A percentile compares a stretch with the other conserved stretches of the same genome.
Conservation (phyloP, 2,888 invertebrate genomes). For the Pyrrhosoma nymphula region DNA sequence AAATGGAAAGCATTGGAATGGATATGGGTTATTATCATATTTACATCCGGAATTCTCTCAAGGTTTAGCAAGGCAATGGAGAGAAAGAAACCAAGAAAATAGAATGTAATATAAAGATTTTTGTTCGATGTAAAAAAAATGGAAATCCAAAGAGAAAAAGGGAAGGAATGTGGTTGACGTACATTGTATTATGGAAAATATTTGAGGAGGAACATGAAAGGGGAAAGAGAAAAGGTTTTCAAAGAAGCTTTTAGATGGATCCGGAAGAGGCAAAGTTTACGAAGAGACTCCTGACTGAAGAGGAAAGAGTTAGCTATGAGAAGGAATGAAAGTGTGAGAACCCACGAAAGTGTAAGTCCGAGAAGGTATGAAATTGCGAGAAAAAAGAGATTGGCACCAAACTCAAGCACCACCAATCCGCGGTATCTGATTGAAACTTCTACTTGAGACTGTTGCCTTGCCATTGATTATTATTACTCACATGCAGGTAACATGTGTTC, state of each 20-base stretch:
- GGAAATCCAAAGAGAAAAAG: background rate
- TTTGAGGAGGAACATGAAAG: no score
- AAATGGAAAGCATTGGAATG: background rate
- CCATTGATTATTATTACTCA: no score
- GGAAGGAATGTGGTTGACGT: background rate
- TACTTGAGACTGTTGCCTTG: no score
- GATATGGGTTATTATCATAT: background rate
- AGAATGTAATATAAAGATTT: background rate
- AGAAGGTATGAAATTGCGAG: no score
- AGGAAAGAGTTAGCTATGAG: background rate
- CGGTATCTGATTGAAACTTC: no score
- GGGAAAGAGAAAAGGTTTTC: no score
- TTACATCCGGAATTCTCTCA: background rate
- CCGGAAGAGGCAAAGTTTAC: no score
- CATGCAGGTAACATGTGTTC: no score
- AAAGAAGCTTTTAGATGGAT: no score
- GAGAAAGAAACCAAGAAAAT: background rate
- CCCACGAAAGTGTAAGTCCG: background rate
- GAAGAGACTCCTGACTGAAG: no score
- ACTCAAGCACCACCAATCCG: no score
- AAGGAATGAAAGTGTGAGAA: background rate
- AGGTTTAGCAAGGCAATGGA: background rate
- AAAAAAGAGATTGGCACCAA: no score
- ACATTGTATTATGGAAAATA: background rate
- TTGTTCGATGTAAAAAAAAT: background rate